Evolutionary conservation across 2,113 vertebrate species (phyloP).

Genomic region (Choloepus hoffmanni): DNA sequence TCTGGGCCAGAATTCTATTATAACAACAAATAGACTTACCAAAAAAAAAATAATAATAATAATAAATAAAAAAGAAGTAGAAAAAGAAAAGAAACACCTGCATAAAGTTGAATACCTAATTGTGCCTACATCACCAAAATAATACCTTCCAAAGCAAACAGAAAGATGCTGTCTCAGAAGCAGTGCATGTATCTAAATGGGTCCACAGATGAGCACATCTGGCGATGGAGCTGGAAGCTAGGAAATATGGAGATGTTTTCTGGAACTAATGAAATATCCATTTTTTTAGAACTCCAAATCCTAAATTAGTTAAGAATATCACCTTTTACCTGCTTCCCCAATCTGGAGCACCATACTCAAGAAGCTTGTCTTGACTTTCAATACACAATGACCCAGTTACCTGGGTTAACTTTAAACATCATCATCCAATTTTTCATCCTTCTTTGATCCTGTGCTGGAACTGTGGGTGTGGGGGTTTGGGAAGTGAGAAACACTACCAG

Average conservation of each 20-base stretch:
- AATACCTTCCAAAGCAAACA: constrained; percentile 11
- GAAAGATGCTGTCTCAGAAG: constrained; percentile 7
- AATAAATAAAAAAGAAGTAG: not conserved
- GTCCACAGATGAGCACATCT: constrained; percentile 43
- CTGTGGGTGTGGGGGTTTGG: not conserved
- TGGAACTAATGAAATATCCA: not conserved
- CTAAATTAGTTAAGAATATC: constrained; percentile 27
- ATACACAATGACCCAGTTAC: not conserved
- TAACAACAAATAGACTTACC: constrained; percentile 60
- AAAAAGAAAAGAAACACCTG: constrained; percentile 65
- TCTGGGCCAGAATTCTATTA: constrained; percentile 69
- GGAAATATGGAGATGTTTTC: not conserved
- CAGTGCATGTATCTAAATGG: not conserved
- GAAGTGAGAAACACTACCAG: not conserved
- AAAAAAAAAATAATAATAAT: not conserved
- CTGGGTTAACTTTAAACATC: not conserved
- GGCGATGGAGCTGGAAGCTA: not conserved
- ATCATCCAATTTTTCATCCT: not conserved
- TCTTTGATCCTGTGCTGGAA: not conserved
- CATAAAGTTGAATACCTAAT: constrained; percentile 60
- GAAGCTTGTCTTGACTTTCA: not conserved
- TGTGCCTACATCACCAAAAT: constrained; percentile 15
- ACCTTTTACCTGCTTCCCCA: not conserved
- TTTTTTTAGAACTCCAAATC: not conserved
- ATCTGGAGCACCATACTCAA: not conserved